Conservation (phyloP, 1,140 invertebrate genomes). For the Ericerus pela region DNA sequence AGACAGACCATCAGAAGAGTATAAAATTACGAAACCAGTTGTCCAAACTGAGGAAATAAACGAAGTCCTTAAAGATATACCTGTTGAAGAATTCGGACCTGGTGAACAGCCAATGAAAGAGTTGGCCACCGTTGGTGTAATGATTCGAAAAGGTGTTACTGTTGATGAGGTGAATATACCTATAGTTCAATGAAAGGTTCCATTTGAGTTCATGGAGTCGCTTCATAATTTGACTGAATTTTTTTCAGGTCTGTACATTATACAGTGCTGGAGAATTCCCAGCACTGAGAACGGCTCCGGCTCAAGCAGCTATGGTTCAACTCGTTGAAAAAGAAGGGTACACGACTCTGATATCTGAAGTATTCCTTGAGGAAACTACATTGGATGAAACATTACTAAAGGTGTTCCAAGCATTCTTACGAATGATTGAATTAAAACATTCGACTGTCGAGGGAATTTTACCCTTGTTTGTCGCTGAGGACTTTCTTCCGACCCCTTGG, state of each 20-base stretch:
- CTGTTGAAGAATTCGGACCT: constrained; percentile 59
- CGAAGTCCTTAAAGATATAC: constrained; percentile 52
- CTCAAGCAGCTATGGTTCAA: constrained; percentile 63
- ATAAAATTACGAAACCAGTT: neutral
- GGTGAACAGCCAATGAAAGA: constrained; percentile 60
- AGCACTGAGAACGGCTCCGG: constrained; percentile 53
- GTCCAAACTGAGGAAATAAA: constrained; percentile 40
- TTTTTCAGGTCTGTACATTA: constrained; percentile 21
- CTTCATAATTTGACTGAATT: neutral
- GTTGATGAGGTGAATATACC: constrained; percentile 59
- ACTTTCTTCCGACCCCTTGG: constrained; percentile 61
- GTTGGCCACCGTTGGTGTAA: constrained; percentile 60
- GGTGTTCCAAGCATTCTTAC: constrained; percentile 66
- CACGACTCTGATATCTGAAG: constrained; percentile 58
- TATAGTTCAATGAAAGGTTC: neutral
- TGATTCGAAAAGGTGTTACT: constrained; percentile 54
- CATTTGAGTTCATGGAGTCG: neutral
- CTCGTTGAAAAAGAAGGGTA: constrained; percentile 65
- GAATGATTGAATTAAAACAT: constrained; percentile 63
- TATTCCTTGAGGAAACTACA: constrained; percentile 55
- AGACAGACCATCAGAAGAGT: constrained; percentile 17
- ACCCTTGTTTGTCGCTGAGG: constrained; percentile 59
- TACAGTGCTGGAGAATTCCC: constrained; percentile 65
- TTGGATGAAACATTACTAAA: constrained; percentile 57
- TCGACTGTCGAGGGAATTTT: constrained; percentile 68